These are phyloP conservation scores for Drosophila nannoptera DNA, from an alignment of 1,140 invertebrate species.

Conservation along the genomic window DNA sequence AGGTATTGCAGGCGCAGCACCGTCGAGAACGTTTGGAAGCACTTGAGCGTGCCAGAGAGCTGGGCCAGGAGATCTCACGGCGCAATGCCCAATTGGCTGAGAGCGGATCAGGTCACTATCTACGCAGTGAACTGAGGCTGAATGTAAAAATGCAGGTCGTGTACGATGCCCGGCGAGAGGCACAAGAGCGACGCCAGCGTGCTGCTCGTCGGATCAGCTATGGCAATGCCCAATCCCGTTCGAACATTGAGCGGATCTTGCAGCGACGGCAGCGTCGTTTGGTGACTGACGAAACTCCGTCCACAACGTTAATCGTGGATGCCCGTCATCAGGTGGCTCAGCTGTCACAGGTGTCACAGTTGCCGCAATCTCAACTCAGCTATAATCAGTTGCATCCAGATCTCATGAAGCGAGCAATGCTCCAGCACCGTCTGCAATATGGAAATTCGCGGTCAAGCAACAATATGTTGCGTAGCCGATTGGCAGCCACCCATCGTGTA, in stretches of 20 bases:
- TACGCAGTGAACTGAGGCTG: conserved; percentile 39
- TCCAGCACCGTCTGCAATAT: conserved; percentile 44
- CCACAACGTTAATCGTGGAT: not conserved
- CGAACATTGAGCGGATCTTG: conserved; percentile 55
- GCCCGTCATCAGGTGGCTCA: not conserved
- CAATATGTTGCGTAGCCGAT: conserved; percentile 36
- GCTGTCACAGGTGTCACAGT: not conserved
- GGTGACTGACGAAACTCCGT: not conserved
- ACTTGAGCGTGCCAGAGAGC: conserved; percentile 49
- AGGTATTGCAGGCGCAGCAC: conserved; percentile 23
- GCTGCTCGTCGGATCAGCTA: conserved; percentile 66
- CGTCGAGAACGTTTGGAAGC: conserved; percentile 45
- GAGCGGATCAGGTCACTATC: conserved; percentile 21
- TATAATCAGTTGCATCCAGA: conserved; percentile 17
- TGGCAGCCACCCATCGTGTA: conserved; percentile 18
- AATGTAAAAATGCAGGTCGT: conserved; percentile 51
- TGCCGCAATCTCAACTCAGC: not conserved
- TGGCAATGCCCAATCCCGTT: conserved; percentile 62
- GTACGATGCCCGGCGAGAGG: conserved; percentile 37
- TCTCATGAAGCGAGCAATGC: conserved; percentile 29
- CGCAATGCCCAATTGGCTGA: conserved; percentile 52
- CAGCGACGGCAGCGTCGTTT: conserved; percentile 24
- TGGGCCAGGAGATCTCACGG: conserved; percentile 65
- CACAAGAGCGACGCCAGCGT: conserved; percentile 48
- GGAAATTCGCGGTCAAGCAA: conserved; percentile 45